Conservation (phyloP, 2,797 vertebrate species). For the Threskiornis aethiopicus region DNA sequence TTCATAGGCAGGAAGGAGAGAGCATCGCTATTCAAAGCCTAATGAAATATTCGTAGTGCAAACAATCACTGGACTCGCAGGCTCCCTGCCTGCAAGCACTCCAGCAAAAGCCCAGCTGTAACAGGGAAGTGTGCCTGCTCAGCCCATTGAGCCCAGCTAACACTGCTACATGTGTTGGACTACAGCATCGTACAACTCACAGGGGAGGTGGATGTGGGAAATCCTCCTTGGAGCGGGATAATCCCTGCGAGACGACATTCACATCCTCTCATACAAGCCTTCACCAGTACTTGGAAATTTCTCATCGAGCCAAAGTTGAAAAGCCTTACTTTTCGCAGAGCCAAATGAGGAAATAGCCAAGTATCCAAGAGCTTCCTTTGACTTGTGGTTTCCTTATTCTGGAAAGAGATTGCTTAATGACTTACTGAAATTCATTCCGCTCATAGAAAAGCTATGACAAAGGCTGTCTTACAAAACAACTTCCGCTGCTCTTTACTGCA, state of each 20-base stretch:
- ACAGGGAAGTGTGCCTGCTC: background rate
- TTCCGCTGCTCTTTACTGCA: background rate
- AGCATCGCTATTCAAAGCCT: background rate
- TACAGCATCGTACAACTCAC: background rate
- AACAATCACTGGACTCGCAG: constrained; percentile 12
- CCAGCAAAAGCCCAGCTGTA: constrained; percentile 46
- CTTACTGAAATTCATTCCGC: background rate
- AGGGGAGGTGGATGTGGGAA: background rate
- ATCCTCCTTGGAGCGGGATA: background rate
- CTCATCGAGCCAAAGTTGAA: background rate
- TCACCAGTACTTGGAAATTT: background rate
- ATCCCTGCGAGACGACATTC: background rate
- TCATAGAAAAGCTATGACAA: background rate
- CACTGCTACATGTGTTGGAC: background rate
- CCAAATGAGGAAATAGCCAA: background rate
- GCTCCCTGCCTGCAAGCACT: constrained; percentile 22
- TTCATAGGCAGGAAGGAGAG: constrained; percentile 59
- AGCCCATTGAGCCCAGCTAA: background rate
- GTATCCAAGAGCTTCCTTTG: background rate
- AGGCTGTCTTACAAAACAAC: background rate
- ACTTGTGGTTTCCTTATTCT: background rate
- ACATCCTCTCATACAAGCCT: background rate
- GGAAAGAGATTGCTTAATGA: background rate
- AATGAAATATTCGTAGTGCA: constrained; percentile 30
- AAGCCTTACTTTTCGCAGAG: background rate